Evolutionary conservation across 2,113 vertebrate genomes (phyloP), one percentile per base, ranked within the genome.

Genomic region (Tichodroma muraria): DNA sequence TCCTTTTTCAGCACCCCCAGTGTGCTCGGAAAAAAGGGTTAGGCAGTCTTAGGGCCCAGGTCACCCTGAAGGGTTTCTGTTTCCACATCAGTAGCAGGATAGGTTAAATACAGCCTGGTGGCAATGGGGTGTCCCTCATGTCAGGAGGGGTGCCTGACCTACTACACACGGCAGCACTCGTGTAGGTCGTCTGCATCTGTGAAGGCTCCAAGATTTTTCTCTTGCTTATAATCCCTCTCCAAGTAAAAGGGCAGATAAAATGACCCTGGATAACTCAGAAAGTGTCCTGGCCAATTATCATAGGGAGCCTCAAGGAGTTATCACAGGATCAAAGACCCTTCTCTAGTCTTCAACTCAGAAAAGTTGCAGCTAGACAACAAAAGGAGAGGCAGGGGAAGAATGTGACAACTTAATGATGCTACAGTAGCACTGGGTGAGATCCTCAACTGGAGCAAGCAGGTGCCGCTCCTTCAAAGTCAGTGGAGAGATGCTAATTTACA

Each of bases 221-320:
- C 76, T 95, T 86, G 94, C 69, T 40, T 95, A 85, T 93, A 93
- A 90, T 78, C 56, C 80, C 49, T 93, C 89, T 95, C 80, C 90
- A 94, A 88, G 89, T 35, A 88, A 95, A 95, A 96, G 95, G 94
- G 91, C 91, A 97, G 31, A 86, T 53, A 84, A 75, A 73, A 84
- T 96, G 95, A 97, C 94, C 96, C 88, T 88, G 68, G 88, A 91
- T 91, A 85, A 94, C 76, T 95, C 88, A 80, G 85, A 85, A 85
- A 88, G 75, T 93, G 76, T 95, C 91, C 85, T 38, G 49, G 80
- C 85, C 93, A 95, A 95, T 95, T 95, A 96, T 97, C 93, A 90
- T 91, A 91, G 94, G 89, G 91, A 95, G 87, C 80, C 91, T 94
- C 95, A 95, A 96, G 93, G 93, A 91, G 88, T 94, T 95, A 93